Conservation (phyloP, 2,113 vertebrate species). For the Nycticebus coucang region DNA sequence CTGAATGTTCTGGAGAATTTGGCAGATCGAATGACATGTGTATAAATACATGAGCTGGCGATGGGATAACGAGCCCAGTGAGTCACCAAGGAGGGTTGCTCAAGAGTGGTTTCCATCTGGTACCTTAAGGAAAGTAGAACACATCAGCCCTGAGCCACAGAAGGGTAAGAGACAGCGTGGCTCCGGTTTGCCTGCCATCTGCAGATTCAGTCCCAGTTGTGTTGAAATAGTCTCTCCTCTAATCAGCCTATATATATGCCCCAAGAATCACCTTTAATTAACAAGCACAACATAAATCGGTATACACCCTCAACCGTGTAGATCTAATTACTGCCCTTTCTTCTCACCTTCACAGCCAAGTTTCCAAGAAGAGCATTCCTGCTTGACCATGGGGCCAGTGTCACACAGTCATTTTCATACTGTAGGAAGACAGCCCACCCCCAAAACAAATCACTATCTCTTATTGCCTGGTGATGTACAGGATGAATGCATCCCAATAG, state of each 20-base stretch:
- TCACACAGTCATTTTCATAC: not conserved
- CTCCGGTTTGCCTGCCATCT: not conserved
- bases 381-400: not conserved
- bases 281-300: slow-evolving; percentile 4
- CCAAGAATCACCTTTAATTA: slow-evolving; percentile 44
- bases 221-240: not conserved
- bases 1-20: slow-evolving; percentile 11
- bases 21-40: slow-evolving; percentile 7
- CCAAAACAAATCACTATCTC: not conserved
- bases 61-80: slow-evolving; percentile 24
- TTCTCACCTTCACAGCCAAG: not conserved
- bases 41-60: not conserved
- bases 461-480: not conserved
- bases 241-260: not conserved
- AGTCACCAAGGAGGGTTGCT: not conserved
- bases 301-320: not conserved
- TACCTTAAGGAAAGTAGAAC: slow-evolving; percentile 39
- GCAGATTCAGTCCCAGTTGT: slow-evolving; percentile 21
- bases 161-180: not conserved
- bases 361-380: not conserved
- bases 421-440: not conserved
- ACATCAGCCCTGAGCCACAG: not conserved
- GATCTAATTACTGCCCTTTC: not conserved
- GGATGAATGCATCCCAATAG: not conserved
- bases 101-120: slow-evolving; percentile 62